phyloP scores from a whole-genome alignment of 64 coral and sea anemone genomes.

The Pachyseris speciosa region DNA sequence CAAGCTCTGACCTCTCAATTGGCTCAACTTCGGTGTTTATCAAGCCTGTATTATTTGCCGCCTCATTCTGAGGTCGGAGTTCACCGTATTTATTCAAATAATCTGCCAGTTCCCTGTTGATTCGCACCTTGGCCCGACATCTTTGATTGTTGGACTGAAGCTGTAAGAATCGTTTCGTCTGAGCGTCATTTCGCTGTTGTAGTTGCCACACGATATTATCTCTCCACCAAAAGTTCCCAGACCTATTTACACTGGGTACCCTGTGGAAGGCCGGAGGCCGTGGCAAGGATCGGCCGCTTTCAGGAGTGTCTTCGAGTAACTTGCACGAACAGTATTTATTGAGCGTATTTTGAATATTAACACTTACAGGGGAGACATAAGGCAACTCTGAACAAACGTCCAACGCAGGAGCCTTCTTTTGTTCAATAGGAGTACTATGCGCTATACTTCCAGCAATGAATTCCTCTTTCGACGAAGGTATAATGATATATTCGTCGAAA shows the following conservation, averaged over 20 bases:
- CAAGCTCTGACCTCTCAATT: conserved; percentile 55
- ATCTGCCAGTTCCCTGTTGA: conserved; percentile 77
- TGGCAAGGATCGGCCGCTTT: not conserved
- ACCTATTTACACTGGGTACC: not conserved
- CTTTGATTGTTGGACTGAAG: conserved; percentile 52
- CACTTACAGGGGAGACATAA: not conserved
- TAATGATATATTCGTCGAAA: conserved; percentile 84
- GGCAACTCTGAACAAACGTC: not conserved
- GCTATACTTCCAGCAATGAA: conserved; percentile 64
- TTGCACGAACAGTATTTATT: not conserved
- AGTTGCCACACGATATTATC: conserved; percentile 84
- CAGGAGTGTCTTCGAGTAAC: not conserved
- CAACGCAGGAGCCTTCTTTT: not conserved
- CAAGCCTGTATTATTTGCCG: not conserved
- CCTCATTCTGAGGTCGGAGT: conserved; percentile 16
- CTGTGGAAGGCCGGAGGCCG: not conserved
- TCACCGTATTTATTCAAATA: conserved; percentile 82
- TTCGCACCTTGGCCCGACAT: conserved; percentile 63
- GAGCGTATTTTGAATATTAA: not conserved
- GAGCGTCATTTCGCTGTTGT: conserved; percentile 65
- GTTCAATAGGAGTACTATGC: conserved; percentile 7
- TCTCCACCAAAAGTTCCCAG: conserved; percentile 70
- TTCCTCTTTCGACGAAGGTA: conserved; percentile 87
- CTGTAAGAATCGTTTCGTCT: conserved; percentile 73
- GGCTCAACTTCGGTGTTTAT: conserved; percentile 22